phyloP scores from a whole-genome alignment of 1,140 invertebrate genomes.

The Ips typographus region DNA sequence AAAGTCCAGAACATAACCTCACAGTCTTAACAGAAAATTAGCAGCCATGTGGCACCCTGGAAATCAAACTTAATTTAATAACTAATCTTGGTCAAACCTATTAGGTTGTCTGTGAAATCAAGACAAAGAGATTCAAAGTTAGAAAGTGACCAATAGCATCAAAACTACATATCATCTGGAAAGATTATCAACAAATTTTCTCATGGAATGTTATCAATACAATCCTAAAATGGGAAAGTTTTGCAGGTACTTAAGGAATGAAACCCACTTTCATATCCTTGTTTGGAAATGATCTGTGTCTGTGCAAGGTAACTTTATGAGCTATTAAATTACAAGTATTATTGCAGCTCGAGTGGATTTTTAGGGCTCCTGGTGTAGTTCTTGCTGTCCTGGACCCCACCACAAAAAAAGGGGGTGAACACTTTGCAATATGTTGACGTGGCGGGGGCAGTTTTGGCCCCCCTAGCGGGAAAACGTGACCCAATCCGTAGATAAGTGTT shows the following conservation, averaged over 20 bases:
- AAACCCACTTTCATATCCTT: slow-evolving; percentile 35
- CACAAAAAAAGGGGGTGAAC: too few relatives aligned
- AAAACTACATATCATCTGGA: background rate
- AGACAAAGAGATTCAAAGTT: too few relatives aligned
- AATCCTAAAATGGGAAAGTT: slow-evolving; percentile 30
- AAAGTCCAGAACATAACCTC: too few relatives aligned
- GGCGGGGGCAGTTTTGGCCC: slow-evolving; percentile 36
- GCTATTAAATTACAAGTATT: too few relatives aligned
- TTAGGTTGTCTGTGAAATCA: background rate
- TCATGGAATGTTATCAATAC: slow-evolving; percentile 12
- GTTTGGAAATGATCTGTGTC: slow-evolving; percentile 25
- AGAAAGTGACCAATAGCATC: slow-evolving; percentile 3
- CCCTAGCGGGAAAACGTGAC: too few relatives aligned
- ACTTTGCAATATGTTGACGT: slow-evolving; percentile 50
- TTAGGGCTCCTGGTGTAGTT: too few relatives aligned
- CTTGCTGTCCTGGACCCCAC: too few relatives aligned
- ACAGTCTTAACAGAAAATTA: too few relatives aligned
- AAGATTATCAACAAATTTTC: background rate
- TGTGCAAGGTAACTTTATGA: too few relatives aligned
- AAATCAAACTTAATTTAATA: background rate
- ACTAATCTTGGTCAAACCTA: background rate
- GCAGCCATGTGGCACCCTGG: background rate
- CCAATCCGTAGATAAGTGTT: too few relatives aligned
- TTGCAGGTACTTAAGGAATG: slow-evolving; percentile 17
- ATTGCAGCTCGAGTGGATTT: too few relatives aligned